These are phyloP conservation scores for Hipparchia semele DNA, from an alignment of 2,888 invertebrate species.

Conservation along the genomic window DNA sequence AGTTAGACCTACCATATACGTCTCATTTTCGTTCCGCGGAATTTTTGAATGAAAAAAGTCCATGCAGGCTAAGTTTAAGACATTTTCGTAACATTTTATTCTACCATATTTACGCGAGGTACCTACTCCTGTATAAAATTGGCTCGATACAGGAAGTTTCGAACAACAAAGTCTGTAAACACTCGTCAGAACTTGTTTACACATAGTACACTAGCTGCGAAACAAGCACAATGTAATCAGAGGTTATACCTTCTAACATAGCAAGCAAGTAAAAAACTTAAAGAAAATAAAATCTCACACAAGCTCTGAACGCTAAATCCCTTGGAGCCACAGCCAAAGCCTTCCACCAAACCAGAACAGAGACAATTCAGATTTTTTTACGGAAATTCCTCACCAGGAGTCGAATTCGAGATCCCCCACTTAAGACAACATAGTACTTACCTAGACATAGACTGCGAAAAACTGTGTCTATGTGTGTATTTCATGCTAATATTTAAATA, in stretches of 20 bases:
- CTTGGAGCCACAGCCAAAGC: not conserved
- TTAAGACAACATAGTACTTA: no score
- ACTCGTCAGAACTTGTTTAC: constrained; percentile 37
- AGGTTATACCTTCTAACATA: constrained; percentile 1
- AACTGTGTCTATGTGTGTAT: no score
- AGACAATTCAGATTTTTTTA: no score
- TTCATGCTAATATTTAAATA: no score
- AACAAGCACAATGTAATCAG: constrained; percentile 19
- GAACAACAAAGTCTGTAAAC: constrained; percentile 34
- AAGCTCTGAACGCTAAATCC: not conserved
- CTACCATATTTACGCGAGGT: not conserved
- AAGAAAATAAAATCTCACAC: not conserved
- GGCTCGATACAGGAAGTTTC: constrained; percentile 29
- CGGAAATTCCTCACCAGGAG: no score
- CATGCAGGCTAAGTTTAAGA: no score
- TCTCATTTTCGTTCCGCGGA: no score
- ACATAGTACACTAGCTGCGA: constrained; percentile 22
- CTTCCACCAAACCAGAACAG: not conserved
- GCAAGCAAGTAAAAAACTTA: not conserved
- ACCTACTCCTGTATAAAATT: constrained; percentile 10
- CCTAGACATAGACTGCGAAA: no score
- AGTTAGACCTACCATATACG: no score
- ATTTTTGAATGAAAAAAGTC: no score
- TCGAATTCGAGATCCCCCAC: no score
- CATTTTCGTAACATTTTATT: no score